A percentile compares a stretch with the other conserved stretches of the same genome.
These are phyloP conservation scores for Bucorvus abyssinicus DNA, from an alignment of 2,797 vertebrate species.

Conservation along the genomic window DNA sequence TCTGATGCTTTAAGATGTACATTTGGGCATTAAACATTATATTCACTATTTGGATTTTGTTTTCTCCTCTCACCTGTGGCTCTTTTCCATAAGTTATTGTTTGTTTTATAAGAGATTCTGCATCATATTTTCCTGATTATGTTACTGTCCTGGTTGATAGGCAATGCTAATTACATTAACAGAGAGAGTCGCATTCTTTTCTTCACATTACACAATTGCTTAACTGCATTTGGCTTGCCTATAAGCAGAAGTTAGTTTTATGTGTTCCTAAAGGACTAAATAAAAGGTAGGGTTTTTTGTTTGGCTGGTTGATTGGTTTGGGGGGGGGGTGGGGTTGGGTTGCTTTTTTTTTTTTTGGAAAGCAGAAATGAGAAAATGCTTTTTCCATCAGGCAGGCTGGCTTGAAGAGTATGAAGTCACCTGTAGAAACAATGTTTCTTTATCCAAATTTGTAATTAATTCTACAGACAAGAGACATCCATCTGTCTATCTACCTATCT, in stretches of 20 bases:
- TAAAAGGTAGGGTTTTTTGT: rapidly evolving
- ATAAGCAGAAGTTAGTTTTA: not conserved
- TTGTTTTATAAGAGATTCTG: not conserved
- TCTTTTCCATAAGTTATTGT: not conserved
- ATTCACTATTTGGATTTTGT: not conserved
- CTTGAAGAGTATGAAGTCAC: not conserved
- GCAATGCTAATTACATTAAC: slow-evolving; percentile 15
- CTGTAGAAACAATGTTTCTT: not conserved
- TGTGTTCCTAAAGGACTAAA: not conserved
- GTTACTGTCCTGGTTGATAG: not conserved
- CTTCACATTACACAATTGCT: not conserved
- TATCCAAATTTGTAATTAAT: not conserved
- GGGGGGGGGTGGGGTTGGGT: no score
- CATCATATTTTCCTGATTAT: not conserved
- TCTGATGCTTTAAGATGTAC: not conserved
- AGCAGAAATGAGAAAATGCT: not conserved
- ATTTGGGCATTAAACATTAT: not conserved
- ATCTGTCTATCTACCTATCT: not conserved
- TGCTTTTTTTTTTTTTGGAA: no score
- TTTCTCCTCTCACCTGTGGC: not conserved
- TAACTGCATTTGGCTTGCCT: not conserved
- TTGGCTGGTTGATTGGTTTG: not conserved
- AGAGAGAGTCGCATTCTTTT: not conserved
- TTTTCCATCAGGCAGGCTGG: not conserved
- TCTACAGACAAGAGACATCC: not conserved